Evolutionary conservation across 1,140 invertebrate genomes (phyloP).

Genomic region (Euschistus heros): DNA sequence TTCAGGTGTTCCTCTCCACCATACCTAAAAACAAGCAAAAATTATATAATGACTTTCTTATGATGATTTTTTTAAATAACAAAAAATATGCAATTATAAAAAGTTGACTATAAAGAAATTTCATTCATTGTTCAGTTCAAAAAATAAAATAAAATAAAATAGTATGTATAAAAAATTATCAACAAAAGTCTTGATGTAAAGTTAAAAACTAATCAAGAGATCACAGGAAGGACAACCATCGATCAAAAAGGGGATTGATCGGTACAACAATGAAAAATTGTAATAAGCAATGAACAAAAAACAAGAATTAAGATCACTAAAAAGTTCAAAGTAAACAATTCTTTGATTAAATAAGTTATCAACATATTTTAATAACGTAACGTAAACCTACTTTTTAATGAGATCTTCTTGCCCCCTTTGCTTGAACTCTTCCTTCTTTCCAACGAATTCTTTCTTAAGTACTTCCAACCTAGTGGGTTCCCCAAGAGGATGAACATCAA

Average conservation of each 20-base stretch:
- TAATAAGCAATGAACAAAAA: background rate
- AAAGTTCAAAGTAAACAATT: background rate
- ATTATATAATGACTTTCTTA: background rate
- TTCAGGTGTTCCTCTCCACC: constrained; percentile 87
- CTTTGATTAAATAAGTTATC: no score
- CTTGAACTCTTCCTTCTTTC: constrained; percentile 55
- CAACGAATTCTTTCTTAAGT: constrained; percentile 79
- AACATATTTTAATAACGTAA: background rate
- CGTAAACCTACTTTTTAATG: constrained; percentile 44
- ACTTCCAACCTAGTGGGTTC: constrained; percentile 96
- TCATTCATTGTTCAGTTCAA: no score
- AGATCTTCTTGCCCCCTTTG: constrained; percentile 56
- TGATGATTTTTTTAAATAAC: background rate
- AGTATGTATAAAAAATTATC: no score
- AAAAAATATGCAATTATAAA: no score
- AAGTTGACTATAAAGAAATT: no score
- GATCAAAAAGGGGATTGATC: no score
- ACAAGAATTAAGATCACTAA: background rate
- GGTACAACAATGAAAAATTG: no score
- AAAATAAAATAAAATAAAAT: no score
- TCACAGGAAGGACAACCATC: no score
- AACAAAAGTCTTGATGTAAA: no score
- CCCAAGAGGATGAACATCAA: constrained; percentile 92
- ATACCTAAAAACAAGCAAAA: no score
- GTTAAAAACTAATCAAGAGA: no score